Conservation (phyloP, 2,113 vertebrate species). For the Cochlearius cochlearius region DNA sequence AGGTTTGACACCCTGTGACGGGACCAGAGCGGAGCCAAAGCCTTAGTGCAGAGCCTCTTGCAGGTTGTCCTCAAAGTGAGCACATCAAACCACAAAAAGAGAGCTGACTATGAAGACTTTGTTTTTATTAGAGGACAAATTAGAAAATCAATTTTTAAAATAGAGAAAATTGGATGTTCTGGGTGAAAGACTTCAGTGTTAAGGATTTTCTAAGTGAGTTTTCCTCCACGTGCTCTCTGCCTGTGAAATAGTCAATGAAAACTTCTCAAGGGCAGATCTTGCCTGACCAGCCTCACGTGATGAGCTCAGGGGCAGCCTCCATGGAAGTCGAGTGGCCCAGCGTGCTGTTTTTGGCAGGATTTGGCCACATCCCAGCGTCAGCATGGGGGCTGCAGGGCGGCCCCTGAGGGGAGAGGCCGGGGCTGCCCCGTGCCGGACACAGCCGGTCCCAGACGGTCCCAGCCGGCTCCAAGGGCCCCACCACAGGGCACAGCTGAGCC, state of each 20-base stretch:
- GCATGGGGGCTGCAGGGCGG: not conserved
- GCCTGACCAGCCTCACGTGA: not conserved
- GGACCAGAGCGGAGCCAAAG: not conserved
- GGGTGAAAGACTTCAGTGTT: not conserved
- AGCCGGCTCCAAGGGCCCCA: not conserved
- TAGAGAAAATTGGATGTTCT: constrained; percentile 12
- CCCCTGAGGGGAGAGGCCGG: not conserved
- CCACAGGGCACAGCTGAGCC: not conserved
- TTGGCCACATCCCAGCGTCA: accelerated
- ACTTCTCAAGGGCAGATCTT: not conserved
- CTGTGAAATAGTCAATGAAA: not conserved
- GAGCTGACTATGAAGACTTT: not conserved
- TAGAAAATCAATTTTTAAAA: not conserved
- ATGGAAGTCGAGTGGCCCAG: too few relatives aligned
- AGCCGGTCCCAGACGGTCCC: not conserved
- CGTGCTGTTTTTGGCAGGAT: not conserved
- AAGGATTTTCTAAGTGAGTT: not conserved
- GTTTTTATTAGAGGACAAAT: constrained; percentile 6
- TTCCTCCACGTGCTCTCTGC: not conserved
- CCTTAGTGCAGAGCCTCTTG: not conserved
- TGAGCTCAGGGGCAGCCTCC: not conserved
- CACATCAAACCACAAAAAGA: not conserved
- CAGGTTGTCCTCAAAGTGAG: not conserved
- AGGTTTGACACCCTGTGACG: not conserved
- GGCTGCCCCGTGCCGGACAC: not conserved